Percentiles rank a stretch among this genome's conserved stretches.
Evolutionary conservation across 37 sponge, comb jelly and placozoan genomes (phyloP).

Genomic region (Lycopodina hypogea): DNA sequence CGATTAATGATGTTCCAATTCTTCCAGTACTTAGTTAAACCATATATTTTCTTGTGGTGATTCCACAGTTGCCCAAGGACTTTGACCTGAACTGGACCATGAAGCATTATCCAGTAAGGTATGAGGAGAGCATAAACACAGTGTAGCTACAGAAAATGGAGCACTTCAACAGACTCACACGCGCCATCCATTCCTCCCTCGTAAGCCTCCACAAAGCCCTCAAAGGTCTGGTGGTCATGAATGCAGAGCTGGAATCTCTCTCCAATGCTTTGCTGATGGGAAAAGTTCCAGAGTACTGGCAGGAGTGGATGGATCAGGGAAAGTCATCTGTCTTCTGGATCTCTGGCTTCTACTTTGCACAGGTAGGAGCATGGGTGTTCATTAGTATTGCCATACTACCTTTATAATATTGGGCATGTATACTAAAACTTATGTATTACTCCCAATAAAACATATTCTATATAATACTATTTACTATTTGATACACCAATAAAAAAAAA

Average conservation of each 20-base stretch:
- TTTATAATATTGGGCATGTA: too few relatives aligned
- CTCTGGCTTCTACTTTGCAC: slow-evolving; percentile 98
- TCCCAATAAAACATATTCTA: too few relatives aligned
- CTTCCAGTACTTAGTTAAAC: neutral
- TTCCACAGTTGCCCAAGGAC: slow-evolving; percentile 55
- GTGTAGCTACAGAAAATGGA: slow-evolving; percentile 99
- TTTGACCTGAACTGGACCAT: slow-evolving; percentile 88
- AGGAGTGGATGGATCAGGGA: slow-evolving; percentile 91
- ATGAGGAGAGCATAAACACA: slow-evolving; percentile 98
- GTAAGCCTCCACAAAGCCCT: slow-evolving; percentile 92
- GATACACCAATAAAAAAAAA: too few relatives aligned
- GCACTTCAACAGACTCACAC: slow-evolving; percentile 84
- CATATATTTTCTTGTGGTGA: neutral
- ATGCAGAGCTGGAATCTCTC: slow-evolving; percentile 85
- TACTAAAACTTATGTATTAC: too few relatives aligned
- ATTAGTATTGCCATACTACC: neutral
- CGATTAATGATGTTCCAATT: too few relatives aligned
- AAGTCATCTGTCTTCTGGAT: slow-evolving; percentile 98
- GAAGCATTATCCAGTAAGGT: slow-evolving; percentile 85
- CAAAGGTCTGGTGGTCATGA: slow-evolving; percentile 95
- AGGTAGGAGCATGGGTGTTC: slow-evolving; percentile 34
- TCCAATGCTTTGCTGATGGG: slow-evolving; percentile 87
- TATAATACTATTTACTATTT: too few relatives aligned
- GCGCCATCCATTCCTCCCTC: slow-evolving; percentile 78
- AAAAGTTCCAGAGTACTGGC: slow-evolving; percentile 92